Conservation (phyloP, 2,888 invertebrate genomes). For the Scelioninae gen. 1 region DNA sequence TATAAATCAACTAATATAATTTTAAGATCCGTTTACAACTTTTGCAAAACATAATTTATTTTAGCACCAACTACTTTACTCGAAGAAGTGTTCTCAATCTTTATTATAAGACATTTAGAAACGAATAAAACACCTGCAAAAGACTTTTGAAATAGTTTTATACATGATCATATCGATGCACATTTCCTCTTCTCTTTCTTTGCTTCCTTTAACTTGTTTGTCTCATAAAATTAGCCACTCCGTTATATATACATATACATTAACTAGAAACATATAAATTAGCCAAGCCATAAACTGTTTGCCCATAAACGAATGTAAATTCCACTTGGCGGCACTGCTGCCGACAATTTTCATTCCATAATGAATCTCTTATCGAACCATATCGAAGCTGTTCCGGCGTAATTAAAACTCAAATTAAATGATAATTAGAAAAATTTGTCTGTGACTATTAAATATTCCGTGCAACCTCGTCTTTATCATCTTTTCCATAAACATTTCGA, state of each 20-base stretch:
- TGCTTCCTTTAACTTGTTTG: constrained; percentile 17
- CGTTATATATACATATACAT: background rate
- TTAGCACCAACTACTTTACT: no score
- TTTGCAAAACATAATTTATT: no score
- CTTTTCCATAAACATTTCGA: no score
- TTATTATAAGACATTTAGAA: background rate
- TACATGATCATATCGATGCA: background rate
- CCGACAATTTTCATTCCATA: constrained; percentile 43
- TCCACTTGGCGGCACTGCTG: constrained; percentile 16
- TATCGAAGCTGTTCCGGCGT: constrained; percentile 28
- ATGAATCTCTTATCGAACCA: constrained; percentile 42
- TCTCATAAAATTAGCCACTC: constrained; percentile 7
- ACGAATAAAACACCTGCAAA: background rate
- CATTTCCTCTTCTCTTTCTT: background rate
- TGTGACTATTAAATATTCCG: constrained; percentile 15
- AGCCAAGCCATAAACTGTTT: constrained; percentile 40
- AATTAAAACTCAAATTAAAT: constrained; percentile 52
- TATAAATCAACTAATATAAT: no score
- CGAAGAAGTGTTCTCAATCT: no score
- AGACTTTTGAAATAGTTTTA: background rate
- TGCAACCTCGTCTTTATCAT: no score
- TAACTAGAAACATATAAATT: constrained; percentile 25
- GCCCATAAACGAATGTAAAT: constrained; percentile 38
- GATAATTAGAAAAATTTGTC: constrained; percentile 44
- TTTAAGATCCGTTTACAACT: no score